Conservation (phyloP, 1,140 invertebrate genomes). For the Bombyx mori region DNA sequence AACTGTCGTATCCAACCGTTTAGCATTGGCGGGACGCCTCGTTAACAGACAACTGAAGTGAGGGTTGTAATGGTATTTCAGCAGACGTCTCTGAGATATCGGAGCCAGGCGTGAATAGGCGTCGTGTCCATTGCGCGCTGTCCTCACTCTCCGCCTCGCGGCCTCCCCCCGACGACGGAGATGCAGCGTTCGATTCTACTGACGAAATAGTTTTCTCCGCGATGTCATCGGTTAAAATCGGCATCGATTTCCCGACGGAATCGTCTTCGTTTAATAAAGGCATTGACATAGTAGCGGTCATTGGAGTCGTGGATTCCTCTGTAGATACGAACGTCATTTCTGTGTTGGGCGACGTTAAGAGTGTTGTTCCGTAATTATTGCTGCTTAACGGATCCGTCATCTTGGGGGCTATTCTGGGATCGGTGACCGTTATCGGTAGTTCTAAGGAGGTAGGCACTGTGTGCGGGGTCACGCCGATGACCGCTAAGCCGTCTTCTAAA, state of each 20-base stretch:
- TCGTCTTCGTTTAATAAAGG: slow-evolving; percentile 55
- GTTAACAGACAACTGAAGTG: slow-evolving; percentile 45
- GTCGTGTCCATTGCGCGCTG: slow-evolving; percentile 37
- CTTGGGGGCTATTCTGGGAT: slow-evolving; percentile 75
- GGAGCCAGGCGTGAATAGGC: slow-evolving; percentile 45
- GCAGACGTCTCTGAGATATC: slow-evolving; percentile 47
- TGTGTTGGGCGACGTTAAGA: slow-evolving; percentile 43
- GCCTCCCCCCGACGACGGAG: slow-evolving; percentile 41
- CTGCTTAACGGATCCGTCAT: slow-evolving; percentile 43
- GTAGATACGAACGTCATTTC: slow-evolving; percentile 36
- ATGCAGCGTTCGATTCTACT: slow-evolving; percentile 38
- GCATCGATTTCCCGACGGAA: slow-evolving; percentile 52
- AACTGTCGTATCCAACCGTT: slow-evolving; percentile 3
- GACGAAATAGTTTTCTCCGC: slow-evolving; percentile 38
- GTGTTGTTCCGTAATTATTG: slow-evolving; percentile 33
- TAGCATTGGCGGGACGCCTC: slow-evolving; percentile 32
- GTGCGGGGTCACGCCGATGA: slow-evolving; percentile 71
- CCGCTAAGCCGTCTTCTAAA: slow-evolving; percentile 70
- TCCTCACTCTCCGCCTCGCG: slow-evolving; percentile 46
- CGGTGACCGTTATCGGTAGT: slow-evolving; percentile 78
- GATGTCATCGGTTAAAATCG: slow-evolving; percentile 54
- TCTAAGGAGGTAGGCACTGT: slow-evolving; percentile 76
- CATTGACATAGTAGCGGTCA: slow-evolving; percentile 47
- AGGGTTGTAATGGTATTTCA: slow-evolving; percentile 51
- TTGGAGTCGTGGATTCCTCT: slow-evolving; percentile 28